Conservation (phyloP, 2,113 vertebrate species). For the Hypocryptadius cinnamomeus region DNA sequence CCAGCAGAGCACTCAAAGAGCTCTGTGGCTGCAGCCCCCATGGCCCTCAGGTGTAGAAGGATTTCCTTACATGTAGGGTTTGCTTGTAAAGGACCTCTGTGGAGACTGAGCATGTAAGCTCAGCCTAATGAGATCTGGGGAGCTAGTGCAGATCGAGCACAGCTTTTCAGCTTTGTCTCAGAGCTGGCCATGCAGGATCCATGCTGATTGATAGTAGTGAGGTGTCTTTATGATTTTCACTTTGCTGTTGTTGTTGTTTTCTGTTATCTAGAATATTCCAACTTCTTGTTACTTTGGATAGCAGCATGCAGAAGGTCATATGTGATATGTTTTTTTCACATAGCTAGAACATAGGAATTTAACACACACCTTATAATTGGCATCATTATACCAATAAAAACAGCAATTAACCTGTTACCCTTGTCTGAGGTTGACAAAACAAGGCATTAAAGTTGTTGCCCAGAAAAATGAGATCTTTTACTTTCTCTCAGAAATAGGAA, state of each 20-base stretch:
- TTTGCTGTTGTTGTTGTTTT: background rate
- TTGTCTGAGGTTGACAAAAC: conserved; percentile 8
- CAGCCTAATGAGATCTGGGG: background rate
- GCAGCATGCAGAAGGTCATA: background rate
- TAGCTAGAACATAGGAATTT: background rate
- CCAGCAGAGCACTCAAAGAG: background rate
- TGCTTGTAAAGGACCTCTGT: background rate
- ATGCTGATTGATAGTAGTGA: background rate
- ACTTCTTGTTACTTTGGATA: background rate
- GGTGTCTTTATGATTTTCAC: background rate
- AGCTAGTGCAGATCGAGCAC: background rate
- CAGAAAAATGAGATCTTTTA: background rate
- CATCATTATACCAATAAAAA: background rate
- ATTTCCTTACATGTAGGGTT: background rate
- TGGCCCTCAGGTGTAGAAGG: rapidly evolving
- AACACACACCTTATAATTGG: background rate
- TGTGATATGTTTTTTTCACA: background rate
- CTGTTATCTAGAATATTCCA: background rate
- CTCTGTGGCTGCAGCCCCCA: background rate
- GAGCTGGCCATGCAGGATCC: background rate
- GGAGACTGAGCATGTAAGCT: background rate
- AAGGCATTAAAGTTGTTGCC: background rate
- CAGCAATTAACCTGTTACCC: conserved; percentile 34
- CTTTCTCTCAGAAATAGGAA: background rate
- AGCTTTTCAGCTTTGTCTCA: background rate